These are phyloP conservation scores for Sminthurides bifidus DNA, from an alignment of 1,140 invertebrate genomes.

Conservation along the genomic window DNA sequence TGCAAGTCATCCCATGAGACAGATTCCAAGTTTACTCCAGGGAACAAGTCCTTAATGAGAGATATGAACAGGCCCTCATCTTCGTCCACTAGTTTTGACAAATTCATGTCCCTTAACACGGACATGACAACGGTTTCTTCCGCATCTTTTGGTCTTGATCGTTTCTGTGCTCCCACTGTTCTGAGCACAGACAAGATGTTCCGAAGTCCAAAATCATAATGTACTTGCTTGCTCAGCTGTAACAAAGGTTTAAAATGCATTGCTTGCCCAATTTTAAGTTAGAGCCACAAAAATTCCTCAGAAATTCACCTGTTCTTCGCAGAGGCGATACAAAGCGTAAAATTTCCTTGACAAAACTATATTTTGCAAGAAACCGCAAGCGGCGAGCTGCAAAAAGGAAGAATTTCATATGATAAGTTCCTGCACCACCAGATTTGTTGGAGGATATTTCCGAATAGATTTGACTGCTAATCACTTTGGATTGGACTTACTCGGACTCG, in stretches of 20 bases:
- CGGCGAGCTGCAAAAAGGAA: slow-evolving; percentile 43
- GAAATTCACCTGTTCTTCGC: slow-evolving; percentile 67
- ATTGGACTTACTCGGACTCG: slow-evolving; percentile 71
- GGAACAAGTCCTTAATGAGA: slow-evolving; percentile 87
- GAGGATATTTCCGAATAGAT: background rate
- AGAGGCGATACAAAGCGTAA: slow-evolving; percentile 90
- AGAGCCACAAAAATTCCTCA: too few species aligned
- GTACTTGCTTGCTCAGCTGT: slow-evolving; percentile 84
- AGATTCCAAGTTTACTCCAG: slow-evolving; percentile 81
- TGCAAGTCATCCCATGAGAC: slow-evolving; percentile 78
- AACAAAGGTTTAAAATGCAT: too few species aligned
- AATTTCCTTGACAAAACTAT: slow-evolving; percentile 89
- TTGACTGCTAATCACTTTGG: background rate
- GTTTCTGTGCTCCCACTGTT: slow-evolving; percentile 79
- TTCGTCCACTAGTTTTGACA: slow-evolving; percentile 93
- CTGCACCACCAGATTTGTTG: background rate
- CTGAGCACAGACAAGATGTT: slow-evolving; percentile 90
- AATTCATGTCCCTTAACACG: slow-evolving; percentile 91
- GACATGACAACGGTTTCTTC: slow-evolving; percentile 94
- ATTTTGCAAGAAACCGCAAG: slow-evolving; percentile 88
- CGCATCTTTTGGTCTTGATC: slow-evolving; percentile 72
- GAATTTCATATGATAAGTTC: background rate
- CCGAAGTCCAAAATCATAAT: slow-evolving; percentile 91
- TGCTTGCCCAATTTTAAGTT: too few species aligned
- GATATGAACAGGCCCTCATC: slow-evolving; percentile 94